Conservation (phyloP, 2,797 vertebrate species). For the Ataeniobius toweri region DNA sequence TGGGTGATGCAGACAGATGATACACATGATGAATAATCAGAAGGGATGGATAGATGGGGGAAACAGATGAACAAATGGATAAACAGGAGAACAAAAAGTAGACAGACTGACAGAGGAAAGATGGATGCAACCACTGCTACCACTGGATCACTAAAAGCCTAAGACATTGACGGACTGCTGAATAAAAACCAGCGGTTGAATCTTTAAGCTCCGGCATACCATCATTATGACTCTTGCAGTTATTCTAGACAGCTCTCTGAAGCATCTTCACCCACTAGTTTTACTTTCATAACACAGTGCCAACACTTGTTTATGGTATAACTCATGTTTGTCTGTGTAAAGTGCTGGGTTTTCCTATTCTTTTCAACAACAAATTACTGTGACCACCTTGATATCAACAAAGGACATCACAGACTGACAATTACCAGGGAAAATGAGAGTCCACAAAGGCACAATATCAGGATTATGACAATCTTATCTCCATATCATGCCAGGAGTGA, state of each 20-base stretch:
- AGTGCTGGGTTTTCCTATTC: background rate
- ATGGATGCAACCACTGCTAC: background rate
- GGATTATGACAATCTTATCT: constrained; percentile 87
- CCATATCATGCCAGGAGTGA: constrained; percentile 86
- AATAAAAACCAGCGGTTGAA: background rate
- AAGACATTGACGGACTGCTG: no score
- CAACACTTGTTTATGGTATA: background rate
- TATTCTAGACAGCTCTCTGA: background rate
- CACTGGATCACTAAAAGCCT: background rate
- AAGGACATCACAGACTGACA: constrained; percentile 81
- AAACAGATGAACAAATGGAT: background rate
- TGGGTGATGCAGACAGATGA: background rate
- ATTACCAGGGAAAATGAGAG: constrained; percentile 78
- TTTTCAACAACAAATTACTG: constrained; percentile 21
- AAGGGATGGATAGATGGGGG: background rate
- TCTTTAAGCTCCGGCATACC: background rate
- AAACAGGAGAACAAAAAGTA: background rate
- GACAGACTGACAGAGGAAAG: background rate
- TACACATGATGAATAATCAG: background rate
- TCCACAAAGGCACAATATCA: constrained; percentile 79
- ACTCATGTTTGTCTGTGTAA: background rate
- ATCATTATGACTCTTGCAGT: background rate
- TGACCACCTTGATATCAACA: constrained; percentile 60
- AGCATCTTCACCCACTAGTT: background rate
- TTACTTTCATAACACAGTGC: background rate